phyloP scores from a whole-genome alignment of 2,797 vertebrate genomes.

The Arnoldichthys spilopterus region DNA sequence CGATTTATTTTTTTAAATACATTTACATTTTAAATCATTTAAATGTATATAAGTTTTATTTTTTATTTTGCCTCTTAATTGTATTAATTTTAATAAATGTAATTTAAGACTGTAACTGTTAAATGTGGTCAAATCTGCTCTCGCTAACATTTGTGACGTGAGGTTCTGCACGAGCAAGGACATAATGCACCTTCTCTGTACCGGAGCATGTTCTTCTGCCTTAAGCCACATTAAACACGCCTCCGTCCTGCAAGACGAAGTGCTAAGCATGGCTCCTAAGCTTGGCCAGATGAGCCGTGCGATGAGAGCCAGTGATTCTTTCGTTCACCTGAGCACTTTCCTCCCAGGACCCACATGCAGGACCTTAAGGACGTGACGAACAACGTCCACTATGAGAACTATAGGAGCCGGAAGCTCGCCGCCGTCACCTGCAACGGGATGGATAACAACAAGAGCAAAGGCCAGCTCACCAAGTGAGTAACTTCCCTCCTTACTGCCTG shows the following conservation, averaged over 20 bases:
- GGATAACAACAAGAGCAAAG: constrained; percentile 96
- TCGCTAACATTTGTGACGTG: too few relatives aligned
- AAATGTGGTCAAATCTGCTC: too few relatives aligned
- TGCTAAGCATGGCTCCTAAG: too few relatives aligned
- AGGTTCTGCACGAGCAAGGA: not conserved
- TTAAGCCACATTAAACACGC: not conserved
- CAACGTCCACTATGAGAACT: constrained; percentile 99
- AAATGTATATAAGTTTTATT: too few relatives aligned
- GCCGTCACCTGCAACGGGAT: constrained; percentile 98
- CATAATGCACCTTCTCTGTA: not conserved
- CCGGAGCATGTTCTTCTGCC: not conserved
- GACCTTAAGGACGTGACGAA: constrained; percentile 99
- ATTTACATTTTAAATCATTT: too few relatives aligned
- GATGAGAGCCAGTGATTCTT: too few relatives aligned
- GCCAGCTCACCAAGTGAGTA: constrained; percentile 96
- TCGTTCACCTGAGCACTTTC: not conserved
- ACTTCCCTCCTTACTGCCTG: too few relatives aligned
- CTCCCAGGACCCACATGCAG: constrained; percentile 95
- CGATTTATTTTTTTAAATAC: too few relatives aligned
- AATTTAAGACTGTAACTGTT: too few relatives aligned
- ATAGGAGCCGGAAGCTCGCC: constrained; percentile 96
- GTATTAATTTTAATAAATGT: too few relatives aligned
- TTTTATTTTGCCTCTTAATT: too few relatives aligned
- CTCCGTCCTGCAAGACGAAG: not conserved
- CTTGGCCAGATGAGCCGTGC: not conserved